Base-by-base conservation (phyloP, 2,113 vertebrate genomes). In the Ranitomeya variabilis region DNA sequence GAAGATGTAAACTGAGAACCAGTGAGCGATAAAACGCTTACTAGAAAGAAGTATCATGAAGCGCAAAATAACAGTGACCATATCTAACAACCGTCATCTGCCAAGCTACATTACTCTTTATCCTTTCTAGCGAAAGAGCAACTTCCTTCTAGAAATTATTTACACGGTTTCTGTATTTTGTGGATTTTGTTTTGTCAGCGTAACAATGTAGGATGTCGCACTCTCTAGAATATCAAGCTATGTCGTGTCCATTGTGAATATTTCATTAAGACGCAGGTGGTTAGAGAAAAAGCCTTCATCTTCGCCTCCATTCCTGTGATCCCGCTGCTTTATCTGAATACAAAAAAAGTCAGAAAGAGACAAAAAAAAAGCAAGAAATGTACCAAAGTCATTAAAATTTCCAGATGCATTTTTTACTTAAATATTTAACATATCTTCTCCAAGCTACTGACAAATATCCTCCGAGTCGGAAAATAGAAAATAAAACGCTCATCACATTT, bases 371-470 rank as follows among this genome's bases (percentile, higher is more conserved):
- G 23, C 52, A 74, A 3, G 57, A 94, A 93, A 91, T 90, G 90
- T 91, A 90, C 73, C 93, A 89, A 92, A 92, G 92, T 91, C 91
- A 91, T 91, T 66, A 91, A 94, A 91, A 76, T 81, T 89, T 92
- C 92, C 90, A 92, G 89, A 91, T 90, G 91, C 78, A 92, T 92
- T 93, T 94, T 95, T 94, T 95, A 91, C 92, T 93, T 94, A 94
- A 94, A 94, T 94, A 94, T 94, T 94, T 93, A 94, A 92, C 91
- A 93, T 93, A 92, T 92, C 93, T 93, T 91, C 93, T 94, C 90
- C 93, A 85, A 87, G 89, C 91, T 92, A 88, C 91, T 89, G 54
- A 90, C 90, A 92, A 94, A 91, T 92, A 5, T 94, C 93, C 95
- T 92, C 90, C 86, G 87, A 60, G 92, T 93, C 85, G 89, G 51